Evolutionary conservation across 1,140 invertebrate genomes (phyloP), one percentile per base, ranked within the genome.

Genomic region (Dendroctonus valens): DNA sequence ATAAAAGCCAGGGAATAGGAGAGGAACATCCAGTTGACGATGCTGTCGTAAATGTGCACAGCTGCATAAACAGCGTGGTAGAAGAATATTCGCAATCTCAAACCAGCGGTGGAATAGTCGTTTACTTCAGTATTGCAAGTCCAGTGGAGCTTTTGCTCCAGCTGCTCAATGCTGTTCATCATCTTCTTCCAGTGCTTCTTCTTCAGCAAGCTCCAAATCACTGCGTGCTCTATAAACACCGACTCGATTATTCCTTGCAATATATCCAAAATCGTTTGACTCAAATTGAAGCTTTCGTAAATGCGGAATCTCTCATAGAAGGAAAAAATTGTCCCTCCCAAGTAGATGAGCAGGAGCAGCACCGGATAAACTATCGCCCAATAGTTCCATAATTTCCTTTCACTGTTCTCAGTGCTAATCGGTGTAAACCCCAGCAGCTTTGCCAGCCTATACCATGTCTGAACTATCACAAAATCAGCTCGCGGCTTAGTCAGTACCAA

Each of bases 1-100:
- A 67, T 57, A 53, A 67, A 67, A 52, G 65, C 49, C 38, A 67
- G 37, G 0, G 65, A 52, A 15, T 67, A 67, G 11, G 48, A 53
- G 11, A 60, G 7, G 9, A 8, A 42, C 8, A 11, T 38, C 65
- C 65, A 67, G 41, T 67, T 59, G 9, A 26, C 49, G 6, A 67
- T 60, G 0, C 12, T 53, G 12, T 67, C 65, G 44, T 46, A 67
- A 7, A 60, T 39, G 49, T 67, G 65, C 2, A 54, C 38, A 26
- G 41, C 8, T 3, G 40, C n/a, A 38, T 67, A 67, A 7, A 39
- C 46, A 7, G 53, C 5, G 15, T 67, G 65, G 41, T 38, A 60
- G 6, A 67, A 5, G 37, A 53, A 14, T 6, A 67, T 60, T 2
- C 40, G n/a, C 14, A 67, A 0, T 50, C 57, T 14, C 26, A 64